Evolutionary conservation across 1,140 invertebrate genomes (phyloP).

Genomic region (Oreohelix idahoensis): DNA sequence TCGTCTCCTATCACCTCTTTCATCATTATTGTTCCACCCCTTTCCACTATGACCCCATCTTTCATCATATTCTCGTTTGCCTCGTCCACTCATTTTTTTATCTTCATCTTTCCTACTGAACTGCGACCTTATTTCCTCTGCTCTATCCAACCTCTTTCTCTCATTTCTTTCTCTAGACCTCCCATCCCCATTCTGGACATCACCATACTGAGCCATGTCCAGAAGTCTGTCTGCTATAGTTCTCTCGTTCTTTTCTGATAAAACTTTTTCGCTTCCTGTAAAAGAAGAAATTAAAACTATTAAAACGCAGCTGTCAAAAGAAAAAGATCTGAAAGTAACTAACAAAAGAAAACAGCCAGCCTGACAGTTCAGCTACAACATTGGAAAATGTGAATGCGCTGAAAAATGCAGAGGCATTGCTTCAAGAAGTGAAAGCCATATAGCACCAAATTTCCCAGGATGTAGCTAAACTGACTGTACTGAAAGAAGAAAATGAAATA

Average conservation of each 20-base stretch:
- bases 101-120: not conserved
- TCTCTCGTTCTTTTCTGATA: not conserved
- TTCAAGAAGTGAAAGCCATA: too few relatives aligned
- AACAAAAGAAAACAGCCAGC: too few relatives aligned
- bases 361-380: too few relatives aligned
- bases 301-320: too few relatives aligned
- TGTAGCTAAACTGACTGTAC: too few relatives aligned
- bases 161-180: slow-evolving; percentile 7
- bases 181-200: not conserved
- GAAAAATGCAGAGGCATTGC: too few relatives aligned
- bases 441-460: too few relatives aligned
- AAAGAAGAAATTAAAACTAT: too few relatives aligned
- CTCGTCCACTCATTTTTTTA: not conserved
- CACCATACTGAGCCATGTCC: slow-evolving; percentile 29
- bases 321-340: too few relatives aligned
- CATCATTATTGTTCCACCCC: slow-evolving; percentile 7
- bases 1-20: slow-evolving; percentile 14
- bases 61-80: not conserved
- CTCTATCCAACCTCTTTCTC: slow-evolving; percentile 30
- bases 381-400: too few relatives aligned
- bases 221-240: slow-evolving; percentile 31
- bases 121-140: slow-evolving; percentile 28
- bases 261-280: too few relatives aligned
- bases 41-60: not conserved
- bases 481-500: too few relatives aligned